These are phyloP conservation scores for Gasteruption jaculator DNA, from an alignment of 2,888 invertebrate genomes.

Conservation along the genomic window DNA sequence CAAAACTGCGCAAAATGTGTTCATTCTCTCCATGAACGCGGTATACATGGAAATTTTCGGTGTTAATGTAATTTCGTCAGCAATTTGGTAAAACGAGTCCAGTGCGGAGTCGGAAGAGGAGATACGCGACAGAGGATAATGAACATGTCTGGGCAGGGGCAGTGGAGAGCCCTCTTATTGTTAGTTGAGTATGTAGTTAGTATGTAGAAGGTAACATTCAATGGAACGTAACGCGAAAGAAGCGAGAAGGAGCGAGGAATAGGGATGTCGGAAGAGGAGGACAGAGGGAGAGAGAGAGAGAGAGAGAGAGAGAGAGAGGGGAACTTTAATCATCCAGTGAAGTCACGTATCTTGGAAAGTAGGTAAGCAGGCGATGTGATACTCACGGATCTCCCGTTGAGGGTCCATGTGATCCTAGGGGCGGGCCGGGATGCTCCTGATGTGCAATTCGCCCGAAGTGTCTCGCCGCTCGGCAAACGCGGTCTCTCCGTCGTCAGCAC, in stretches of 20 bases:
- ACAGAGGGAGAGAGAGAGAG: slow-evolving; percentile 9
- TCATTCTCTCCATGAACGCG: too few species aligned
- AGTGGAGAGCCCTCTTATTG: too few species aligned
- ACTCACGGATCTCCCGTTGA: slow-evolving; percentile 46
- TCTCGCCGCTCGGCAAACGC: slow-evolving; percentile 41
- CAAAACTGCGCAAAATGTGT: too few species aligned
- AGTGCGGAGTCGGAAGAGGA: too few species aligned
- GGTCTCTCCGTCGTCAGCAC: slow-evolving; percentile 42
- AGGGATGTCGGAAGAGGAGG: slow-evolving; percentile 5
- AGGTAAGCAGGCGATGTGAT: slow-evolving; percentile 27
- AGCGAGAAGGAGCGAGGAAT: slow-evolving; percentile 16
- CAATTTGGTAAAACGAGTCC: too few species aligned
- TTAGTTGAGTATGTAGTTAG: too few species aligned
- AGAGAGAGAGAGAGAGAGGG: slow-evolving; percentile 9
- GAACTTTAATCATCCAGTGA: slow-evolving; percentile 39
- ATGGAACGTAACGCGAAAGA: slow-evolving; percentile 16
- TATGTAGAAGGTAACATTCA: too few species aligned
- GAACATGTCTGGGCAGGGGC: too few species aligned
- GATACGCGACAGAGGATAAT: too few species aligned
- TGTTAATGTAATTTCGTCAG: too few species aligned
- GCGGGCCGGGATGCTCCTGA: slow-evolving; percentile 45
- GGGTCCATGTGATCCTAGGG: slow-evolving; percentile 46
- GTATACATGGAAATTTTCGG: too few species aligned
- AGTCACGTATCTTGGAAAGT: slow-evolving; percentile 42
- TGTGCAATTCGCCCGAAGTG: slow-evolving; percentile 46